Conservation (phyloP, 37 sponge, comb jelly and placozoan genomes). For the Dysidea cf. avara region DNA sequence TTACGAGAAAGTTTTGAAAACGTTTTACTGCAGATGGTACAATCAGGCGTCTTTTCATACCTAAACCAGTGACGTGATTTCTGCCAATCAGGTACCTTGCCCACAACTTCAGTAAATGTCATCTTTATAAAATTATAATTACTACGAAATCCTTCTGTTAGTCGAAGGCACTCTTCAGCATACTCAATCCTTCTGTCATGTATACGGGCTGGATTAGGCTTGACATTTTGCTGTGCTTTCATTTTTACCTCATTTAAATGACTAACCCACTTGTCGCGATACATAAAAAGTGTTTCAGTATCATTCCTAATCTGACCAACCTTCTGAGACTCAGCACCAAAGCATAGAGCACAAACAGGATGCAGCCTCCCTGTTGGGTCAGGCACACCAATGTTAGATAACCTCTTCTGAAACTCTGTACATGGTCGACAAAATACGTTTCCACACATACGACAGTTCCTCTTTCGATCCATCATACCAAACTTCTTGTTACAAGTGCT, state of each 20-base stretch:
- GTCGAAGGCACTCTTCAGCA: too few relatives aligned
- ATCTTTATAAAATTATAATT: too few relatives aligned
- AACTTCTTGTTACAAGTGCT: conserved; percentile 2
- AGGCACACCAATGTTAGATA: conserved; percentile 43
- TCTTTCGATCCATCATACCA: conserved; percentile 11
- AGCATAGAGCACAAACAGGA: conserved; percentile 45
- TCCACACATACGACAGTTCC: conserved; percentile 71
- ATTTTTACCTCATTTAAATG: too few relatives aligned
- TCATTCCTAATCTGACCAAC: too few relatives aligned
- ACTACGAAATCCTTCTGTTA: too few relatives aligned
- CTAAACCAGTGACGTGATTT: conserved; percentile 27
- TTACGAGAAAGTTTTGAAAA: conserved; percentile 19
- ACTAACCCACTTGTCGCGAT: too few relatives aligned
- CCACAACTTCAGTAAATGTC: too few relatives aligned
- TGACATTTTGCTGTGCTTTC: too few relatives aligned
- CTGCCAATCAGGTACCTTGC: too few relatives aligned
- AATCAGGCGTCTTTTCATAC: conserved; percentile 6
- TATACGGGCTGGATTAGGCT: too few relatives aligned
- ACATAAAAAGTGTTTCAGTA: too few relatives aligned
- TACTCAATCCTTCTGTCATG: too few relatives aligned
- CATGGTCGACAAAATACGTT: conserved; percentile 56
- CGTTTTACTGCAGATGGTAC: not conserved
- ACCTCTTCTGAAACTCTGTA: conserved; percentile 15
- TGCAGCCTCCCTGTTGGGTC: conserved; percentile 38
- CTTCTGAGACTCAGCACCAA: not conserved